Evolutionary conservation across 2,113 vertebrate species (phyloP), one percentile per base, ranked within the genome.

Genomic region (Pogona vitticeps): DNA sequence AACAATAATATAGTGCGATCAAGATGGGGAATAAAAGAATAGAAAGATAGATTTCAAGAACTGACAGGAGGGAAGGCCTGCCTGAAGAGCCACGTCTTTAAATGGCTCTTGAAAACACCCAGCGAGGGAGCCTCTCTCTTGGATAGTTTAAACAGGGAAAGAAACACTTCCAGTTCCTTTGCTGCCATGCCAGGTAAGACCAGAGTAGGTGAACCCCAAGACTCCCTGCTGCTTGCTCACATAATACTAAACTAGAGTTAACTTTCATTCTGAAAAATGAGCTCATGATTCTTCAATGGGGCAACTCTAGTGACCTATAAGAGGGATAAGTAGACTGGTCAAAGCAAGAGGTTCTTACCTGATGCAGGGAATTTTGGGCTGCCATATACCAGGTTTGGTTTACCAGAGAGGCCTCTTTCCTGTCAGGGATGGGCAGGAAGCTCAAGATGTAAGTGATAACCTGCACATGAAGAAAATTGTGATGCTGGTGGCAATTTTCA

Each of bases 361-460:
- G 97, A 56, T 96, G 97, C 82, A 93, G 89, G 33, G 86, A 93
- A 88, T 97, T 97, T 90, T 96, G 97, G 83, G 97, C 97, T 31
- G 98, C 98, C 72, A 31, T 76, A 90, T 97, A 97, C 98, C 98
- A 98, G 88, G 94, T 96, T 75, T 79, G 95, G 89, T 93, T 97
- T 72, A 98, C 97, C 67, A 97, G 91, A 0, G 97, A 97, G 2
- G 97, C 98, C 84, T 98, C 97, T 94, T 96, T 98, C 78, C 97
- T 95, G 94, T 98, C 97, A 38, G 97, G 92, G 7, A 94, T 80
- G 77, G 96, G 96, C 71, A 98, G 97, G 88, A 97, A 98, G 85
- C 95, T 96, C 90, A 98, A 93, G 92, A 98, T 97, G 91, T 97
- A 96, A 56, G 97, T 94, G 81, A 98, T 93, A 58, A 98, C 94